Evolutionary conservation across 1,140 invertebrate genomes (phyloP).

Genomic region (Pogonomyrmex californicus): DNA sequence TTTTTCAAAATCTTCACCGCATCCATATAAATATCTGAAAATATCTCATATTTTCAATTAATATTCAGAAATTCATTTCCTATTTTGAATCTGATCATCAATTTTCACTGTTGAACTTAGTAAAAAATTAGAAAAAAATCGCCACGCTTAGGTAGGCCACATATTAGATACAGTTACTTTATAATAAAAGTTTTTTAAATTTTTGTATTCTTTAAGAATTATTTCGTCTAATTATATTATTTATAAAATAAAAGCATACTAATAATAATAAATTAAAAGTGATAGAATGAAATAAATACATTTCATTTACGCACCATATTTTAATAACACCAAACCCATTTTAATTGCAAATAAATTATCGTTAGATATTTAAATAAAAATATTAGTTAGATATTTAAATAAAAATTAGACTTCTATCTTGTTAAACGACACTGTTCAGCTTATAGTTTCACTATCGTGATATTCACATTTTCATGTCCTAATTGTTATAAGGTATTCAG

Average conservation of each 20-base stretch:
- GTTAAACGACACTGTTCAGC: neutral
- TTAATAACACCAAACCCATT: neutral
- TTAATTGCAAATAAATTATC: neutral
- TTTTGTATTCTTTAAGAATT: neutral
- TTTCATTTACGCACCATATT: neutral
- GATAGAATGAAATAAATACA: neutral
- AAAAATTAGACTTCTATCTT: neutral
- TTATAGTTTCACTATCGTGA: neutral
- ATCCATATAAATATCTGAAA: too few species aligned
- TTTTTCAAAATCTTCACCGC: too few species aligned
- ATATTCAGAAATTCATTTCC: too few species aligned
- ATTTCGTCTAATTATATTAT: slow-evolving; percentile 17
- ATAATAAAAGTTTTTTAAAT: neutral
- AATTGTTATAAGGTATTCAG: neutral
- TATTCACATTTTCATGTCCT: neutral
- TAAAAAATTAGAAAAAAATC: too few species aligned
- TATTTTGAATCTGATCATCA: too few species aligned
- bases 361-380: neutral
- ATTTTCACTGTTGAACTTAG: too few species aligned
- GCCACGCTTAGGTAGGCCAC: too few species aligned
- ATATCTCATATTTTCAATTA: too few species aligned
- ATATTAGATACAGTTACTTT: too few species aligned
- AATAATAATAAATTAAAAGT: neutral
- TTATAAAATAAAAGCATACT: neutral
- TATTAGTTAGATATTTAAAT: neutral